phyloP scores from a whole-genome alignment of 2,888 invertebrate genomes.

The Plebejus melissa region DNA sequence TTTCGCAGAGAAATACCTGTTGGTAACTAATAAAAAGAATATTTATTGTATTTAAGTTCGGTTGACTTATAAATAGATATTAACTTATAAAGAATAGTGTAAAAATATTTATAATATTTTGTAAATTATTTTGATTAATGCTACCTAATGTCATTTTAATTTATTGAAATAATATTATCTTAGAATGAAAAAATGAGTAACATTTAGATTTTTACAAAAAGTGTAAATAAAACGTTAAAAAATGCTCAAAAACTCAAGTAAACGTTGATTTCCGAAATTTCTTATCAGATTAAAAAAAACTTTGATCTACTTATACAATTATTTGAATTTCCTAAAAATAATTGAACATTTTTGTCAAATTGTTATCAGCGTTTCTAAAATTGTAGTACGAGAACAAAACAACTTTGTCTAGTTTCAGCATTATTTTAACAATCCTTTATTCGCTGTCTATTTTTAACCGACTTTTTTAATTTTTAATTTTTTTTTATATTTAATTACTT shows the following conservation, averaged over 20 bases:
- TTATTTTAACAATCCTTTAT: no score
- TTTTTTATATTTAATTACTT: no score
- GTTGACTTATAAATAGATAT: no score
- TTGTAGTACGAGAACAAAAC: not conserved
- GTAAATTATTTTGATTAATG: not conserved
- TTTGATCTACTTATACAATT: no score
- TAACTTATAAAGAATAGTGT: no score
- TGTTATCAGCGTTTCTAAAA: not conserved
- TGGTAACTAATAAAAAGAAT: not conserved
- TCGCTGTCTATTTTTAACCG: no score
- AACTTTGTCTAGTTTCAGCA: not conserved
- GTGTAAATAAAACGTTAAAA: not conserved
- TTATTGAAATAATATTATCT: not conserved
- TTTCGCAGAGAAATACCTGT: not conserved
- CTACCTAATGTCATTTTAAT: not conserved
- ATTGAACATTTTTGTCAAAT: not conserved
- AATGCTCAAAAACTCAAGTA: not conserved
- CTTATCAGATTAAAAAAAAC: not conserved
- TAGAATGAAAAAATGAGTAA: not conserved
- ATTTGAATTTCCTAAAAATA: not conserved
- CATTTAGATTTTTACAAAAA: not conserved
- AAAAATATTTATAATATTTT: not conserved
- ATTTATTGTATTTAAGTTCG: not conserved
- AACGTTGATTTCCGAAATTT: not conserved
- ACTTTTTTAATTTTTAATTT: no score